Evolutionary conservation across 2,797 vertebrate species (phyloP).

Genomic region (Jordanella pulchra): DNA sequence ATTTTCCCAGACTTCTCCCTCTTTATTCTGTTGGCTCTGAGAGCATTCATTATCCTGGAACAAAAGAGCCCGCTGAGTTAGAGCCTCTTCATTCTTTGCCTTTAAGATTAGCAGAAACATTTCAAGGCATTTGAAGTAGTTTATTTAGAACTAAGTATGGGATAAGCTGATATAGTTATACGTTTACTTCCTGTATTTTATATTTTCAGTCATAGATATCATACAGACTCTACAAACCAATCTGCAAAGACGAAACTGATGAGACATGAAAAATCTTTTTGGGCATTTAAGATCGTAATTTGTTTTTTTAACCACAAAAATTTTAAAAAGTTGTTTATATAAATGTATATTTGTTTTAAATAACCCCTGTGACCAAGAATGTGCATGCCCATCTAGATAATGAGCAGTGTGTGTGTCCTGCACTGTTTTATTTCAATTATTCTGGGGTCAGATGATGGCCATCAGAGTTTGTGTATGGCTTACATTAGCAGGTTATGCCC

Average conservation of each 20-base stretch:
- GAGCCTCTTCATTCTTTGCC: background rate
- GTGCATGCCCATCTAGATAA: background rate
- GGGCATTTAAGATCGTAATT: too few relatives aligned
- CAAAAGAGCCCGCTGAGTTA: constrained; percentile 12
- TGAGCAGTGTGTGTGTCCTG: background rate
- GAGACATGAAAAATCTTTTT: background rate
- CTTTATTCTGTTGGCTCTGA: constrained; percentile 12
- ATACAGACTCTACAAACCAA: background rate
- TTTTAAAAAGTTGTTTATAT: background rate
- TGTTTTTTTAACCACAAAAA: background rate
- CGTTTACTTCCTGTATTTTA: too few relatives aligned
- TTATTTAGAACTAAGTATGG: background rate
- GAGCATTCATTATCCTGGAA: constrained; percentile 25
- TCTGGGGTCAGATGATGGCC: constrained; percentile 44
- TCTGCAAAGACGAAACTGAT: background rate
- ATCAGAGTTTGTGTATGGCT: constrained; percentile 37
- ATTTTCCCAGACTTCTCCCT: constrained; percentile 7
- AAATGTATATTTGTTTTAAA: constrained; percentile 19
- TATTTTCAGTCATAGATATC: background rate
- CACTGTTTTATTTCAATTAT: constrained; percentile 5
- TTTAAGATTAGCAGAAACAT: background rate
- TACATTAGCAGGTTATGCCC: constrained; percentile 41
- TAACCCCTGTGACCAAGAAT: constrained; percentile 3
- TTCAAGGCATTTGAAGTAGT: background rate
- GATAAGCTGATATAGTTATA: background rate